These are phyloP conservation scores for Rallus crepitans DNA, from an alignment of 2,797 vertebrate species.

Conservation along the genomic window DNA sequence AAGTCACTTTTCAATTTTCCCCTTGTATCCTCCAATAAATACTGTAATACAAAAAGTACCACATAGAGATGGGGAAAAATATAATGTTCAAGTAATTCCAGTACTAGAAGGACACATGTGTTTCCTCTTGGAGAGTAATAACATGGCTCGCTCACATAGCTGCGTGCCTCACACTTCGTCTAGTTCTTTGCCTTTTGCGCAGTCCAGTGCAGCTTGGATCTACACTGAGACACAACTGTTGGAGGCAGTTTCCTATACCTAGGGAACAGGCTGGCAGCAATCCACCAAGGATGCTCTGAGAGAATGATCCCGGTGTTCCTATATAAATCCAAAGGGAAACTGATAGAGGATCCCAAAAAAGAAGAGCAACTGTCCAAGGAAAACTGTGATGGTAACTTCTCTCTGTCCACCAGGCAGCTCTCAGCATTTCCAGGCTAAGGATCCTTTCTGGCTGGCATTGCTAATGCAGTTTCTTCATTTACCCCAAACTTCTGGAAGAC, in stretches of 20 bases:
- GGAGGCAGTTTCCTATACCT: background rate
- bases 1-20: background rate
- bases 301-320: background rate
- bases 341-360: background rate
- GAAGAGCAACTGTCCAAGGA: background rate
- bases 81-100: background rate
- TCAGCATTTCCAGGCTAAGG: background rate
- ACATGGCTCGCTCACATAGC: background rate
- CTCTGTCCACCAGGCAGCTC: background rate
- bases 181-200: background rate
- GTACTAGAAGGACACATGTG: background rate
- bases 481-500: background rate
- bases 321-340: background rate
- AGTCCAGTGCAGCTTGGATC: background rate
- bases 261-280: background rate
- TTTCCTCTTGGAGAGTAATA: background rate
- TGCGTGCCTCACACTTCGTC: background rate
- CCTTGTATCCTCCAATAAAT: background rate
- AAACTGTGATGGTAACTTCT: background rate
- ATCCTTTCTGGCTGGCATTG: background rate
- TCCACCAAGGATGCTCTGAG: background rate
- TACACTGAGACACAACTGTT: background rate
- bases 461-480: background rate
- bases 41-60: background rate
- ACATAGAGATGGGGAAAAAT: background rate